These are phyloP conservation scores for Myathropa florea DNA, from an alignment of 2,888 invertebrate genomes.

Conservation along the genomic window DNA sequence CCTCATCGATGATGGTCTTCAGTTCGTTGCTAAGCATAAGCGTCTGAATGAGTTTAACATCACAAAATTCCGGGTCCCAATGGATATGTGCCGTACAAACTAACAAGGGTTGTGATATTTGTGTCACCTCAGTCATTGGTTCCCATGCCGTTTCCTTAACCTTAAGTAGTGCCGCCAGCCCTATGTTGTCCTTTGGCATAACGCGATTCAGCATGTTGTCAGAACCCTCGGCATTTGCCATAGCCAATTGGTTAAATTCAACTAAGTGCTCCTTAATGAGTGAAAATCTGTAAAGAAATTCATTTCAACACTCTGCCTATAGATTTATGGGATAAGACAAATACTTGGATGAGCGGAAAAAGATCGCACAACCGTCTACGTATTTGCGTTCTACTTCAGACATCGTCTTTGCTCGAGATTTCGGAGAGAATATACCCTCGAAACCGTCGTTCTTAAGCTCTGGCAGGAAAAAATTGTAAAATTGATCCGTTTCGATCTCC, in stretches of 20 bases:
- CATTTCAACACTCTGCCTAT: no score
- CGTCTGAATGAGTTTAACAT: constrained; percentile 99
- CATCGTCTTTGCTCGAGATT: constrained; percentile 99
- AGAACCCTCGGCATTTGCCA: constrained; percentile 98
- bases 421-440: constrained; percentile 98
- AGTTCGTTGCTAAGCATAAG: constrained; percentile 99
- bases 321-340: constrained; percentile 74
- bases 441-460: constrained; percentile 95
- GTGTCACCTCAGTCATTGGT: constrained; percentile 89
- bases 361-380: constrained; percentile 99
- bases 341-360: constrained; percentile 95
- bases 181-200: constrained; percentile 99
- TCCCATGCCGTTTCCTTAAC: constrained; percentile 98
- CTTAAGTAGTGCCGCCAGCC: constrained; percentile 95
- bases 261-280: constrained; percentile 97
- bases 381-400: constrained; percentile 97
- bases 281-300: constrained; percentile 88
- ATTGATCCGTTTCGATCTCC: constrained; percentile 99
- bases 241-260: constrained; percentile 99
- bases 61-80: constrained; percentile 99
- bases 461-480: constrained; percentile 97
- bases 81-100: constrained; percentile 99
- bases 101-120: constrained; percentile 91
- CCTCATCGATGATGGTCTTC: constrained; percentile 92
- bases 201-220: constrained; percentile 99